phyloP scores from a whole-genome alignment of 2,113 vertebrate genomes.

The Platichthys flesus region DNA sequence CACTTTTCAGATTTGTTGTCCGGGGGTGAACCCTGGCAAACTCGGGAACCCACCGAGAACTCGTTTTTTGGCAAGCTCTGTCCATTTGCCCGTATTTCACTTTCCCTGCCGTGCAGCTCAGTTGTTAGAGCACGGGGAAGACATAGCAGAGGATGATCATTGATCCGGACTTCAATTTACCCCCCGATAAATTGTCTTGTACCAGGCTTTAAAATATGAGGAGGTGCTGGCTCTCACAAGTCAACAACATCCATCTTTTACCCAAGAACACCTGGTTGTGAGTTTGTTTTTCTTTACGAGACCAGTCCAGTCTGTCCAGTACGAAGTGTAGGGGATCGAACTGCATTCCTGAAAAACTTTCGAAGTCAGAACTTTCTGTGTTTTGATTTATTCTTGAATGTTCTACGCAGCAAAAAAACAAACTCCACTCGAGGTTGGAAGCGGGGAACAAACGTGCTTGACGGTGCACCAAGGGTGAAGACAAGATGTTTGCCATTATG shows the following conservation, averaged over 20 bases:
- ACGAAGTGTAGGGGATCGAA: background rate
- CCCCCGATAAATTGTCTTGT: conserved; percentile 29
- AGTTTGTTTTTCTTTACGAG: background rate
- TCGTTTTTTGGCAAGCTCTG: conserved; percentile 5
- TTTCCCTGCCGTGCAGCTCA: background rate
- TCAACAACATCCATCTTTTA: conserved; percentile 23
- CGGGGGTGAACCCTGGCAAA: too few relatives aligned
- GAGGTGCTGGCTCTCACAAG: conserved; percentile 14
- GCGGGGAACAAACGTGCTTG: background rate
- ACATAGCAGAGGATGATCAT: conserved; percentile 37
- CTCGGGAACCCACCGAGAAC: background rate
- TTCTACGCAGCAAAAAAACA: conserved; percentile 43
- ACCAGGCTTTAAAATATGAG: conserved; percentile 25
- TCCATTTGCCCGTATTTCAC: background rate
- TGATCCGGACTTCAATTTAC: conserved; percentile 14
- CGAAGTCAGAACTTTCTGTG: background rate
- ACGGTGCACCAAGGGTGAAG: too few relatives aligned
- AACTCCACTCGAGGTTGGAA: background rate
- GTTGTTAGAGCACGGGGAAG: conserved; percentile 9
- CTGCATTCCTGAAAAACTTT: background rate
- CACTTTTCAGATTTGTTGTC: too few relatives aligned
- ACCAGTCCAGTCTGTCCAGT: background rate
- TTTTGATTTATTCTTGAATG: background rate
- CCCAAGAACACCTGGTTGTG: background rate
- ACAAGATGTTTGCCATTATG: background rate